Conservation (phyloP, 2,888 invertebrate genomes). For the Tridacna crocea region DNA sequence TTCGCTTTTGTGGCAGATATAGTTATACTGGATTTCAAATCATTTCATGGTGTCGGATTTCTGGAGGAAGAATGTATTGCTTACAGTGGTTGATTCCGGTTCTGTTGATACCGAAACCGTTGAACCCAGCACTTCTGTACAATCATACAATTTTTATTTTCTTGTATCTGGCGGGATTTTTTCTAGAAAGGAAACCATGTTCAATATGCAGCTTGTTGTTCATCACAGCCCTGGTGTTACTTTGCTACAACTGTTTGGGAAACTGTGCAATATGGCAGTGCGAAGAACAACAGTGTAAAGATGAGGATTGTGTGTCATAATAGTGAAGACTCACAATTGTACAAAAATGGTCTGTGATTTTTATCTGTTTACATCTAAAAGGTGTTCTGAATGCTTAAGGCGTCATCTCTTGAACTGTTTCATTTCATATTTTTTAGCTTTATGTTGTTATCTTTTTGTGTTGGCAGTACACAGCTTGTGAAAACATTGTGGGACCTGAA, state of each 20-base stretch:
- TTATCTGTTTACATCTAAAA: too few relatives aligned
- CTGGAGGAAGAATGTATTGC: constrained; percentile 81
- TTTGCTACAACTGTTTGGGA: constrained; percentile 98
- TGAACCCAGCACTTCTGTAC: constrained; percentile 97
- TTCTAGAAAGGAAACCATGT: constrained; percentile 98
- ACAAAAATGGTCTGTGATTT: too few relatives aligned
- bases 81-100: constrained; percentile 92
- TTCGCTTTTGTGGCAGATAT: too few relatives aligned
- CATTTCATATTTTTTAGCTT: too few relatives aligned
- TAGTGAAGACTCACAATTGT: neutral
- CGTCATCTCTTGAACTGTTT: too few relatives aligned
- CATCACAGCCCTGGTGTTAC: constrained; percentile 94
- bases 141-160: constrained; percentile 98
- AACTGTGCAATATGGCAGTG: constrained; percentile 91
- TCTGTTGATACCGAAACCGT: constrained; percentile 97
- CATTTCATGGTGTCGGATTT: too few relatives aligned
- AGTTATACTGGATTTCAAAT: too few relatives aligned
- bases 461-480: too few relatives aligned
- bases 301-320: constrained; percentile 7
- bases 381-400: too few relatives aligned
- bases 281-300: constrained; percentile 40
- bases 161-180: constrained; percentile 97
- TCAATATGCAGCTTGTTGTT: constrained; percentile 98
- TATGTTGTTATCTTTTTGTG: too few relatives aligned
- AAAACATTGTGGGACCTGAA: too few relatives aligned